Evolutionary conservation across 1,140 invertebrate genomes (phyloP).

Genomic region (Achatina immaculata): DNA sequence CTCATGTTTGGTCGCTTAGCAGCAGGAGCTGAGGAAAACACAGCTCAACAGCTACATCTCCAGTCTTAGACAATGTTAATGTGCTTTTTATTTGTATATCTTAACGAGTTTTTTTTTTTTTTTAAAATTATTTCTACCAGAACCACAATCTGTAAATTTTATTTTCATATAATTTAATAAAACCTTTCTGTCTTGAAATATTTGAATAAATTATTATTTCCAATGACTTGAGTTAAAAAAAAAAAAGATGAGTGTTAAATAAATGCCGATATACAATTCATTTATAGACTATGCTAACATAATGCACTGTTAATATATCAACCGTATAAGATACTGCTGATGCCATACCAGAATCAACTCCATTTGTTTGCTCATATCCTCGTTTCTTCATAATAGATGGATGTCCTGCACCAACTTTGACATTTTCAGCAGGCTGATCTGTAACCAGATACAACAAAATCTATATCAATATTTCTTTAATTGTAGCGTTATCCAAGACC

Average conservation of each 20-base stretch:
- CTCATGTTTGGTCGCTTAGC: conserved; percentile 66
- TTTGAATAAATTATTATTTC: neutral
- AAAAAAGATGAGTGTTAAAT: neutral
- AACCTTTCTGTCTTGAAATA: neutral
- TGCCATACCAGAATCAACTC: conserved; percentile 81
- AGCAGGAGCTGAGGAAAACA: conserved; percentile 58
- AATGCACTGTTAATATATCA: too few relatives aligned
- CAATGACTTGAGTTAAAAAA: neutral
- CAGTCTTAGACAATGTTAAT: too few relatives aligned
- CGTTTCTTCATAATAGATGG: conserved; percentile 79
- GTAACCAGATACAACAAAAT: conserved; percentile 33
- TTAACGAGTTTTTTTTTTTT: neutral
- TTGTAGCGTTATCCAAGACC: neutral
- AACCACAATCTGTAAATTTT: conserved; percentile 90
- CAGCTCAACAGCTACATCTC: too few relatives aligned
- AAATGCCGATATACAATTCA: neutral
- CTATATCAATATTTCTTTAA: too few relatives aligned
- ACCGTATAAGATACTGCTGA: too few relatives aligned
- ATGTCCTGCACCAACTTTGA: conserved; percentile 54
- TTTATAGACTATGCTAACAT: neutral
- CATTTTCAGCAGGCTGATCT: conserved; percentile 46
- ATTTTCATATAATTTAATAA: conserved; percentile 78
- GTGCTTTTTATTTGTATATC: too few relatives aligned
- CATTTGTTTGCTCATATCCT: conserved; percentile 89
- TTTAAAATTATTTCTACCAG: too few relatives aligned